phyloP scores from a whole-genome alignment of 2,797 vertebrate species.

The Melanotaenia nigrans region DNA sequence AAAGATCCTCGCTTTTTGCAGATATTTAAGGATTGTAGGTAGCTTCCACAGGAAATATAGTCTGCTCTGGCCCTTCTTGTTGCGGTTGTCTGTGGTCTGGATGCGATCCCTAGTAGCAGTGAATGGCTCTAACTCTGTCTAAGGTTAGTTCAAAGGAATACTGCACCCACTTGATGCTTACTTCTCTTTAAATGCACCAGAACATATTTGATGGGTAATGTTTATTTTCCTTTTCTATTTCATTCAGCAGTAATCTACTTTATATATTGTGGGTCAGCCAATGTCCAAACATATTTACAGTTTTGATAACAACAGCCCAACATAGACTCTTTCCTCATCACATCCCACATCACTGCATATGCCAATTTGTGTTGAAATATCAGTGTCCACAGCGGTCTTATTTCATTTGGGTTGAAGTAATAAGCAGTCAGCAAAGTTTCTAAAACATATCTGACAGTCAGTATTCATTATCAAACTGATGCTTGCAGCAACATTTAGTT shows the following conservation, averaged over 20 bases:
- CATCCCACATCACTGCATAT: slow-evolving; percentile 19
- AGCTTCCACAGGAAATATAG: no score
- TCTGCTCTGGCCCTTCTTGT: background rate
- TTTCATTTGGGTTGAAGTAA: slow-evolving; percentile 66
- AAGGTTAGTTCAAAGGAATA: no score
- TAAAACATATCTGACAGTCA: slow-evolving; percentile 50
- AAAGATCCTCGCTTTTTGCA: no score
- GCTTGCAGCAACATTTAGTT: slow-evolving; percentile 59
- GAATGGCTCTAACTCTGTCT: no score
- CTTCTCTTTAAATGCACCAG: background rate
- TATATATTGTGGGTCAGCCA: slow-evolving; percentile 41
- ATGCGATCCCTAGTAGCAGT: no score
- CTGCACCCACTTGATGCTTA: background rate
- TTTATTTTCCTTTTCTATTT: slow-evolving; percentile 39
- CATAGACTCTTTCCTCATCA: slow-evolving; percentile 10
- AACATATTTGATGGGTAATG: slow-evolving; percentile 14
- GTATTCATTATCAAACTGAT: slow-evolving; percentile 61
- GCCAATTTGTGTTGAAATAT: slow-evolving; percentile 35
- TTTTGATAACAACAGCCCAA: slow-evolving; percentile 42
- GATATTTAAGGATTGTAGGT: no score
- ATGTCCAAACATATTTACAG: slow-evolving; percentile 37
- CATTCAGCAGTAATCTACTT: slow-evolving; percentile 29
- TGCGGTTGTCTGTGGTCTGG: background rate
- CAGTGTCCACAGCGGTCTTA: slow-evolving; percentile 33
- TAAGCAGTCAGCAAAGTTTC: slow-evolving; percentile 65